phyloP scores from a whole-genome alignment of 2,888 invertebrate genomes.

The Drosophila multiciliata region DNA sequence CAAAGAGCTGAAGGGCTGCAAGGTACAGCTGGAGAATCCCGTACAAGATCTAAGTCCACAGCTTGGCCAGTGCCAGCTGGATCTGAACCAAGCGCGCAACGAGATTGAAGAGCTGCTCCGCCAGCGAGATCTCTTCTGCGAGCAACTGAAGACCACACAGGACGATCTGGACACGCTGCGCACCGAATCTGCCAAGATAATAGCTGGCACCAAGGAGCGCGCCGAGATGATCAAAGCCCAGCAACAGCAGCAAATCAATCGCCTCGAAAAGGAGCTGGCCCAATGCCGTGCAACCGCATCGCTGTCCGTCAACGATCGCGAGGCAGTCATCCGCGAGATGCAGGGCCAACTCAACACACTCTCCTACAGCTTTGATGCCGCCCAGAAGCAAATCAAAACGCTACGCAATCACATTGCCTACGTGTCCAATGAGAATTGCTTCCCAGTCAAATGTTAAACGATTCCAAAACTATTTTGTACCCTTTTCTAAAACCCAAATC shows the following conservation, averaged over 20 bases:
- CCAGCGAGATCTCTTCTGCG: conserved; percentile 81
- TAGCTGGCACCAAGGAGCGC: conserved; percentile 83
- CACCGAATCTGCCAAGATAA: conserved; percentile 84
- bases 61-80: conserved; percentile 75
- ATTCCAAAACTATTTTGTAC: not conserved
- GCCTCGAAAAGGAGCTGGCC: conserved; percentile 83
- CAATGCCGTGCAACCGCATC: conserved; percentile 84
- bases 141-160: conserved; percentile 78
- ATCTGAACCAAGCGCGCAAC: conserved; percentile 67
- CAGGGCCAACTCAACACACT: conserved; percentile 83
- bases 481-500: not conserved
- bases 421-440: conserved; percentile 83
- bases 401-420: conserved; percentile 83
- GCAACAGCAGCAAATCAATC: conserved; percentile 81
- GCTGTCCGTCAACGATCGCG: conserved; percentile 83
- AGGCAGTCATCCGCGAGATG: conserved; percentile 84
- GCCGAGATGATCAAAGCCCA: conserved; percentile 76
- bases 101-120: conserved; percentile 76
- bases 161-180: conserved; percentile 83
- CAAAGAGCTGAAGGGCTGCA: conserved; percentile 81
- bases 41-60: conserved; percentile 72
- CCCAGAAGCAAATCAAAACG: conserved; percentile 84
- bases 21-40: conserved; percentile 59
- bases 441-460: conserved; percentile 81
- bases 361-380: conserved; percentile 84